A percentile compares a stretch with the other conserved stretches of the same genome.
phyloP scores from a whole-genome alignment of 2,797 vertebrate genomes.

The Lepus townsendii region DNA sequence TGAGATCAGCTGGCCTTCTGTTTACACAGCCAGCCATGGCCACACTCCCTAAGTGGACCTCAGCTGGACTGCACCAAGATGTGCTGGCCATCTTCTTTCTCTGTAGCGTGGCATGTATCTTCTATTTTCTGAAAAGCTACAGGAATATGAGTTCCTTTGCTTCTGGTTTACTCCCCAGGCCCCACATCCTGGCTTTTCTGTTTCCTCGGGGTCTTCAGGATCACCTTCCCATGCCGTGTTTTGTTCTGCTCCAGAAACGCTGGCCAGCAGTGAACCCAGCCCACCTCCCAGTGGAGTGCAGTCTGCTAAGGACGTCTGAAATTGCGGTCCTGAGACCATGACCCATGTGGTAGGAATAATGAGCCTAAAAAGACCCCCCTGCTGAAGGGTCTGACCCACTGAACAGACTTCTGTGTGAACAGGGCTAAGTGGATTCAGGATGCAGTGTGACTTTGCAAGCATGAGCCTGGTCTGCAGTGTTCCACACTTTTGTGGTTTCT shows the following conservation, averaged over 20 bases:
- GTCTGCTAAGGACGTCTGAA: background rate
- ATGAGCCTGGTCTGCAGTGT: fast-evolving
- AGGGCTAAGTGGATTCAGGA: background rate
- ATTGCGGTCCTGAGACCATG: background rate
- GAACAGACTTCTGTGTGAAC: background rate
- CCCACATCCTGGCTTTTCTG: background rate
- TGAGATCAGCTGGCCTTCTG: background rate
- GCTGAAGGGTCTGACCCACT: background rate
- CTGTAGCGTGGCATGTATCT: fast-evolving
- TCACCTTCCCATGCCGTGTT: background rate
- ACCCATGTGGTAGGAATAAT: fast-evolving
- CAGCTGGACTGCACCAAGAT: background rate
- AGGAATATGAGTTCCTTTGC: background rate
- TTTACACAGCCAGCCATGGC: too few relatives aligned
- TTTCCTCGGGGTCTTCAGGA: background rate
- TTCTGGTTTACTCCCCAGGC: background rate
- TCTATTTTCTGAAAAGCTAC: background rate
- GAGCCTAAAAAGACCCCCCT: background rate
- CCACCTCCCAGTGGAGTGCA: background rate
- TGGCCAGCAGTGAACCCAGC: too few relatives aligned
- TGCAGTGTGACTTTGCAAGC: background rate
- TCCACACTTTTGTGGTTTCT: background rate
- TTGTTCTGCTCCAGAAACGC: background rate
- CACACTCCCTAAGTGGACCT: fast-evolving
- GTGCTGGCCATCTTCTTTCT: background rate